Evolutionary conservation across 92 coral and sea anemone genomes (phyloP).

Genomic region (Porites lobata): DNA sequence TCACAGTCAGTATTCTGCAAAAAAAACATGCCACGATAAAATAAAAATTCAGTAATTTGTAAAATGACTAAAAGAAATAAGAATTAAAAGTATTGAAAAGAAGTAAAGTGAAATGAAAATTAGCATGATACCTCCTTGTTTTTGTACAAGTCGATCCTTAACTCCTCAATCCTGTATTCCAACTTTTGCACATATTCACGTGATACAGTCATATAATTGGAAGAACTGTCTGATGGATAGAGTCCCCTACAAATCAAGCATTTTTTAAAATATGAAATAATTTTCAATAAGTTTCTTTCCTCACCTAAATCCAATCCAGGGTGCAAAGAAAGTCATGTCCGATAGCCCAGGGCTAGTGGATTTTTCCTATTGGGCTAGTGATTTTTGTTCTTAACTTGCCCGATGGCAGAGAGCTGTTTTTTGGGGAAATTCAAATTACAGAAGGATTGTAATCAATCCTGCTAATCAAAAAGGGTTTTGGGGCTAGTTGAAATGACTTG

Average conservation of each 20-base stretch:
- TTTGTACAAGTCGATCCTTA: conserved; percentile 60
- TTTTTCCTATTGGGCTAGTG: no score
- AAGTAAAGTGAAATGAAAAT: neutral
- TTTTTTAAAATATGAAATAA: no score
- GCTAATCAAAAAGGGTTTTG: no score
- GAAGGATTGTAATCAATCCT: no score
- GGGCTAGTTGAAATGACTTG: no score
- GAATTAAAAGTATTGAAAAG: neutral
- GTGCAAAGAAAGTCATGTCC: no score
- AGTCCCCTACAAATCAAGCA: conserved; percentile 15
- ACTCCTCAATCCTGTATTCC: conserved; percentile 58
- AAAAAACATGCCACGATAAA: neutral
- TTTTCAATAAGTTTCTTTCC: neutral
- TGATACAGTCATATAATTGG: conserved; percentile 38
- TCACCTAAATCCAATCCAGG: neutral
- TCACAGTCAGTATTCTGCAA: conserved; percentile 72
- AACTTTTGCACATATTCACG: conserved; percentile 43
- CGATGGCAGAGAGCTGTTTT: no score
- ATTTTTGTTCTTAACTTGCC: no score
- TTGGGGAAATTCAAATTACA: no score
- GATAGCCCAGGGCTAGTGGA: no score
- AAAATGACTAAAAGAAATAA: neutral
- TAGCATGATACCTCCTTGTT: conserved; percentile 53
- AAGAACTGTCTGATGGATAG: conserved; percentile 20
- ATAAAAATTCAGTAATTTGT: neutral